Evolutionary conservation across 2,797 vertebrate genomes (phyloP).

Genomic region (Spinus olivaceus): DNA sequence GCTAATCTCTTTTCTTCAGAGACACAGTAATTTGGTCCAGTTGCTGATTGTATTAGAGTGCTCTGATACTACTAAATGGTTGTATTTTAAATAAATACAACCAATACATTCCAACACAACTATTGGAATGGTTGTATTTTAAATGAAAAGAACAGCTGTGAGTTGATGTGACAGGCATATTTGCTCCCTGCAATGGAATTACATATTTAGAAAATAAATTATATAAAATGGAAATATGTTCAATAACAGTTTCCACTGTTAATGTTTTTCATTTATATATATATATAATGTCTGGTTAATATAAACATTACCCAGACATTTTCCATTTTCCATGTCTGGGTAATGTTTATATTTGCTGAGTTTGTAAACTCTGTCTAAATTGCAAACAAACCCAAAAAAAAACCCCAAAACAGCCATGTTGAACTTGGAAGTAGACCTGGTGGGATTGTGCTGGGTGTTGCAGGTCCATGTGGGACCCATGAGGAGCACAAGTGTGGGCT

Average conservation of each 20-base stretch:
- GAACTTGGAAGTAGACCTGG: not conserved
- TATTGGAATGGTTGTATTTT: not conserved
- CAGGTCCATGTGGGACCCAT: constrained; percentile 94
- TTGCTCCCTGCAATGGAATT: not conserved
- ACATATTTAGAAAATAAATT: not conserved
- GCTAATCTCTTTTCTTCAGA: not conserved
- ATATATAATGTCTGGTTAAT: no score
- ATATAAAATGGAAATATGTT: not conserved
- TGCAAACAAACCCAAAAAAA: not conserved
- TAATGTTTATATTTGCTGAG: not conserved
- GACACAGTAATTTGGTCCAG: not conserved
- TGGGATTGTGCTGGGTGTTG: not conserved
- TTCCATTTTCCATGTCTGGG: not conserved
- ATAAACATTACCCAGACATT: no score
- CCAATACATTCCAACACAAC: no score
- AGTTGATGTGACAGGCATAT: not conserved
- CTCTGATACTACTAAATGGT: not conserved
- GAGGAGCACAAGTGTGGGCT: constrained; percentile 89
- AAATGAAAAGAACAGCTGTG: not conserved
- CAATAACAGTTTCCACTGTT: not conserved
- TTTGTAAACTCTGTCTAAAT: not conserved
- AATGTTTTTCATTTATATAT: no score
- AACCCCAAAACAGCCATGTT: no score
- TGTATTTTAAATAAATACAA: not conserved
- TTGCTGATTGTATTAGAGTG: not conserved